Percentiles rank a stretch among this genome's conserved stretches.
phyloP scores from a whole-genome alignment of 1,140 invertebrate species.

The Cyclargus thomasi region DNA sequence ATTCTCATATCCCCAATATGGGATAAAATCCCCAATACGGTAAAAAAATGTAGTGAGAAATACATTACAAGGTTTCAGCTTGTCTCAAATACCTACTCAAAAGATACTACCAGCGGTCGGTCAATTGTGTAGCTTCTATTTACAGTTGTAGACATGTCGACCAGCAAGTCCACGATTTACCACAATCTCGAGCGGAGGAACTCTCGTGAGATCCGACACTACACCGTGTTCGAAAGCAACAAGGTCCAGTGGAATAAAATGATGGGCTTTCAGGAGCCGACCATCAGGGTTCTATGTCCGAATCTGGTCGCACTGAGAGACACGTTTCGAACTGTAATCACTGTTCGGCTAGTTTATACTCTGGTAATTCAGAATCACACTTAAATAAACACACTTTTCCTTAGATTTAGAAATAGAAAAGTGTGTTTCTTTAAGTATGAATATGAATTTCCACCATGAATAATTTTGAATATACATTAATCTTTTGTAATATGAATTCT shows the following conservation, averaged over 20 bases:
- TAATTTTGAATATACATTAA: no score
- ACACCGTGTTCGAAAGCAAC: constrained; percentile 67
- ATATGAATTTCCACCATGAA: no score
- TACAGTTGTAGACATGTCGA: neutral
- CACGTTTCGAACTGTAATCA: constrained; percentile 68
- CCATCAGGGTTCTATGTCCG: constrained; percentile 67
- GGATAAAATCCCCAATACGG: no score
- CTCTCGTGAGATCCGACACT: constrained; percentile 50
- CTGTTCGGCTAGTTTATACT: constrained; percentile 63
- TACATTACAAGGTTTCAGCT: no score
- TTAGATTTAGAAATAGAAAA: no score
- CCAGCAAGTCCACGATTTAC: constrained; percentile 32
- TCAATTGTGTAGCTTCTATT: neutral
- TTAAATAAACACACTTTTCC: no score
- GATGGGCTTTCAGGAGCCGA: constrained; percentile 70
- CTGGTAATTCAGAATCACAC: no score
- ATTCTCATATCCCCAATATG: no score
- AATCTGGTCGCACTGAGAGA: constrained; percentile 68
- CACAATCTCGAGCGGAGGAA: constrained; percentile 40
- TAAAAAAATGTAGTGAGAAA: no score
- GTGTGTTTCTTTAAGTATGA: no score
- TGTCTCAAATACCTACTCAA: no score
- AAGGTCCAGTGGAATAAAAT: constrained; percentile 67
- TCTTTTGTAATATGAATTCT: no score
- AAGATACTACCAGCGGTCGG: neutral